Percentiles rank a stretch among this genome's conserved stretches.
These are phyloP conservation scores for Orcinus orca DNA, from an alignment of 2,113 vertebrate species.

Conservation along the genomic window DNA sequence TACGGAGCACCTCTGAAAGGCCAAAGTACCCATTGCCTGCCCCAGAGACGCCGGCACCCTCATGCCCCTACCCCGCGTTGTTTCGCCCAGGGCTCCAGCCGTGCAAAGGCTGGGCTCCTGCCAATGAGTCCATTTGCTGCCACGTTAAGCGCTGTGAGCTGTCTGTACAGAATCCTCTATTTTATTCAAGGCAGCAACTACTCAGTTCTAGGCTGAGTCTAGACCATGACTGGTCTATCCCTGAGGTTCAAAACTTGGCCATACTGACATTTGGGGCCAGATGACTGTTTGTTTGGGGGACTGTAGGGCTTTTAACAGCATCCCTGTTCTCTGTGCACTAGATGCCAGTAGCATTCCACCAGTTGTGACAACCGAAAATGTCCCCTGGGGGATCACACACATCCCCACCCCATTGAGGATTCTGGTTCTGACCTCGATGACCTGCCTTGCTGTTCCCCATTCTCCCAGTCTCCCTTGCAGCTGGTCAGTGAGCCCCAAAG, in stretches of 20 bases:
- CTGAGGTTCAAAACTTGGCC: not conserved
- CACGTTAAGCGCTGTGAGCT: accelerated
- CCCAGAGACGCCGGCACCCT: accelerated
- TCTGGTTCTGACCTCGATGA: not conserved
- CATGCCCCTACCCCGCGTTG: accelerated
- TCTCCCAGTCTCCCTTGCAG: not conserved
- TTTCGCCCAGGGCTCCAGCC: not conserved
- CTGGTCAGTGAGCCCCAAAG: not conserved
- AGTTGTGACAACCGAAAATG: not conserved
- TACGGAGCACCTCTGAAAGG: not conserved
- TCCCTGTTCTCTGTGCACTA: not conserved
- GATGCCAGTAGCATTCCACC: not conserved
- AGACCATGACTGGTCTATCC: too few relatives aligned
- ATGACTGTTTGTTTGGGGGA: accelerated
- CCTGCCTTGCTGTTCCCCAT: too few relatives aligned
- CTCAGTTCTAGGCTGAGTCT: not conserved
- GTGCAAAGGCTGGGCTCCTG: accelerated
- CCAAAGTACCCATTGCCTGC: not conserved
- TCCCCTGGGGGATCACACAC: not conserved
- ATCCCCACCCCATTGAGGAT: not conserved
- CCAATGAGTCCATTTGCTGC: not conserved
- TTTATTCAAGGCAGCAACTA: not conserved
- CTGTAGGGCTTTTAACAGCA: not conserved
- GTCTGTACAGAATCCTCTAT: not conserved
- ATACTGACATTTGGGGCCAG: accelerated